Base-by-base conservation (phyloP, 2,113 vertebrate genomes). In the Pygoscelis adeliae region DNA sequence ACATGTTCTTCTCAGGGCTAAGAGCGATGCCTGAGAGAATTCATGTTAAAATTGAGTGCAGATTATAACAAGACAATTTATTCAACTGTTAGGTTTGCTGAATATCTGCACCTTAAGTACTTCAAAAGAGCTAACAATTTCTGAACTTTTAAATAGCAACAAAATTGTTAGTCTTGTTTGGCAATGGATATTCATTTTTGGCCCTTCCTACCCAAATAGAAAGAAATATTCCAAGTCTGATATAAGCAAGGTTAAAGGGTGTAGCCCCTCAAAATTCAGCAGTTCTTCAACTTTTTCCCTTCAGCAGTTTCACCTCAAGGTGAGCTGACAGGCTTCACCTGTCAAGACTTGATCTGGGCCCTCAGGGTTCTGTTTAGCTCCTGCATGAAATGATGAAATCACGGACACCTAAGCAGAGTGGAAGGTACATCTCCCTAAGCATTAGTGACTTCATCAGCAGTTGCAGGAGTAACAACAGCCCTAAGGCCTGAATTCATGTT, bases 271-370 rank as follows among this genome's bases (percentile, higher is more conserved):
- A 44, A 71, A 80, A 89, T 77, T 47, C 22, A 67, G 59, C 46
- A 87, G 34, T 81, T 80, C 30, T 63, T 69, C 34, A 62, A 27
- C 23, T 36, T 72, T 71, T 74, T 90, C 87, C 83, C 73, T 95
- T 86, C 42, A 92, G 66, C 49, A 95, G 73, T 77, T 88, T 84
- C 61, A 94, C 84, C 59, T 87, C 61, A 89, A 90, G 89, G 83
- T 61, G 53, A 91, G 78, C 17, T 62, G 79, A 92, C 46, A 90
- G 76, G 53, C 26, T 94, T 88, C 89, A 93, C 94, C 87, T 79
- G 97, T 80, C 72, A 70, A 95, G 89, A 95, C 97, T 78, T 95
- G 97, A 97, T 73, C 70, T 65, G 81, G 38, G n/a, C 36, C 62
- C 70, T 88, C 84, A 76, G 87, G 92, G 62, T 86, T 93, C 83